These are phyloP conservation scores for Pheucticus melanocephalus DNA, from an alignment of 2,113 vertebrate genomes.

Conservation along the genomic window DNA sequence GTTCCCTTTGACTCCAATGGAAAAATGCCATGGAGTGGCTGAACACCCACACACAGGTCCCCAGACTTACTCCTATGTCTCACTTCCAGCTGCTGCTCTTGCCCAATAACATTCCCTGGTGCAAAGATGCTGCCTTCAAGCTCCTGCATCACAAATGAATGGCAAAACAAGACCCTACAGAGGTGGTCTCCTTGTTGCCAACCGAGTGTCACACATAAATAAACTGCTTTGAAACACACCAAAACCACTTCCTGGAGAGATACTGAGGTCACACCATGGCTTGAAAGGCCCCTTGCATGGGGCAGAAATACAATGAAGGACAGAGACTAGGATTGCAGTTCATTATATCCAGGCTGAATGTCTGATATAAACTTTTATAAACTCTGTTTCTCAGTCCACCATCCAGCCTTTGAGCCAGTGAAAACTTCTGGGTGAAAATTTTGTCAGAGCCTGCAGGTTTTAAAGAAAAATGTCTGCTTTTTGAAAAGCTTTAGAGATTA, in stretches of 20 bases:
- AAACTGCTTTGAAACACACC: background rate
- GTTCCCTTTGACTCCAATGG: background rate
- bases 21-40: background rate
- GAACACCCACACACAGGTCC: background rate
- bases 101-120: background rate
- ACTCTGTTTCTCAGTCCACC: background rate
- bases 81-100: background rate
- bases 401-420: background rate
- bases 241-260: background rate
- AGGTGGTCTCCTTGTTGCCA: background rate
- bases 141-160: background rate
- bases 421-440: background rate
- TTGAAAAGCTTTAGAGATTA: background rate
- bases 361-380: background rate
- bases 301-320: background rate
- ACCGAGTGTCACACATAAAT: fast-evolving
- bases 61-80: background rate
- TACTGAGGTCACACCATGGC: background rate
- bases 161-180: background rate
- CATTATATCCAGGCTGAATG: background rate
- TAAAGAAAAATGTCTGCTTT: background rate
- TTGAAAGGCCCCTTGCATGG: background rate
- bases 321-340: fast-evolving
- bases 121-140: background rate
- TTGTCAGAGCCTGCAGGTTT: background rate